These are phyloP conservation scores for Aptenodytes forsteri DNA, from an alignment of 2,113 vertebrate species.

Conservation along the genomic window DNA sequence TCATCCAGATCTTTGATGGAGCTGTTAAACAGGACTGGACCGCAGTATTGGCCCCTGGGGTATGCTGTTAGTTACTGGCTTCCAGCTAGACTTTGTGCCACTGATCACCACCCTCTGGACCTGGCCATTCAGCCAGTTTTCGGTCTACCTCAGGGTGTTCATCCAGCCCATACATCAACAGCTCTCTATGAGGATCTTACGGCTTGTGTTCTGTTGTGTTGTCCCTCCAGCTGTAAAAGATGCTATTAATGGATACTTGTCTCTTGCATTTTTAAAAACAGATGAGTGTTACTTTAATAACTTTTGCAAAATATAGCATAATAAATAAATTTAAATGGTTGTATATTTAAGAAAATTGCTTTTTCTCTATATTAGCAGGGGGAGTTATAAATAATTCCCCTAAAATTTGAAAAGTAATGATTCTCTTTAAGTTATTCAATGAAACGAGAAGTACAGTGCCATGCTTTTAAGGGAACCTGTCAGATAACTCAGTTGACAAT, in stretches of 20 bases:
- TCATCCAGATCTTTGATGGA: not conserved
- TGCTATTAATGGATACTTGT: not conserved
- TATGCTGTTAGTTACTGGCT: not conserved
- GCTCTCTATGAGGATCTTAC: not conserved
- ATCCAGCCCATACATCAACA: not conserved
- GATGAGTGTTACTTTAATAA: not conserved
- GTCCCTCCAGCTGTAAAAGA: not conserved
- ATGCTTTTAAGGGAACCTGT: not conserved
- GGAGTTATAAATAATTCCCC: not conserved
- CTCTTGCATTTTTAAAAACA: not conserved
- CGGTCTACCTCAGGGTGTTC: not conserved
- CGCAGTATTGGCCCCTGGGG: not conserved
- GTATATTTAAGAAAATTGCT: not conserved
- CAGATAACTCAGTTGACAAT: not conserved
- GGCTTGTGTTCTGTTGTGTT: not conserved
- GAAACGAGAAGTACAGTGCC: not conserved
- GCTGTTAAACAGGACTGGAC: not conserved
- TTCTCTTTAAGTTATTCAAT: not conserved
- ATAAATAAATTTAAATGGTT: not conserved
- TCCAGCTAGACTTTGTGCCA: not conserved
- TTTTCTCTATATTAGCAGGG: not conserved
- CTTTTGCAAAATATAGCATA: not conserved
- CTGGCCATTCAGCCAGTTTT: not conserved
- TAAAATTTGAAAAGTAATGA: not conserved
- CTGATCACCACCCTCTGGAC: not conserved